Evolutionary conservation across 2,888 invertebrate genomes (phyloP).

Genomic region (Metalampra italica): DNA sequence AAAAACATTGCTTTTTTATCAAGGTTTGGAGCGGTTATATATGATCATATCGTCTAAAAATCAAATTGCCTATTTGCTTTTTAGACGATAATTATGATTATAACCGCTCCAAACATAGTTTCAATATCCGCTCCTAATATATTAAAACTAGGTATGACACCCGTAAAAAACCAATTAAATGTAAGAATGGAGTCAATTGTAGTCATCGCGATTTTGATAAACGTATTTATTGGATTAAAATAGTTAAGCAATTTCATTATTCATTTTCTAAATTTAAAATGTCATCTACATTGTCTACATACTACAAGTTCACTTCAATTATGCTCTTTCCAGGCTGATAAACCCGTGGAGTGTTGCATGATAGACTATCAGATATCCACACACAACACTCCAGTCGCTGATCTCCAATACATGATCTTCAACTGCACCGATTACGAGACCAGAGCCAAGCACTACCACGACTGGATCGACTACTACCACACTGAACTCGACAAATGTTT

Average conservation of each 20-base stretch:
- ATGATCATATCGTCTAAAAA: too few species aligned
- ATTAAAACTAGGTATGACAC: too few species aligned
- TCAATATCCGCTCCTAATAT: too few species aligned
- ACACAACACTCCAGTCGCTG: slow-evolving; percentile 8
- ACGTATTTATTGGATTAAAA: neutral
- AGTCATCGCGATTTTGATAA: too few species aligned
- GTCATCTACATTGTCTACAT: neutral
- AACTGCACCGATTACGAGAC: slow-evolving; percentile 13
- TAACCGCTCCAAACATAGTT: too few species aligned
- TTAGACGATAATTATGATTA: too few species aligned
- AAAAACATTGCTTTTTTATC: too few species aligned
- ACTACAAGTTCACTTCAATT: neutral
- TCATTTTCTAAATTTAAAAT: neutral
- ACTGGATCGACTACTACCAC: slow-evolving; percentile 4
- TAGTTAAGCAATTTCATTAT: neutral
- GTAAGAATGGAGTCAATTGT: too few species aligned
- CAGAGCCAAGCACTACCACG: slow-evolving; percentile 1
- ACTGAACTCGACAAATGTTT: neutral
- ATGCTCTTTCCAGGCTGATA: neutral
- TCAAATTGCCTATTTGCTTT: too few species aligned
- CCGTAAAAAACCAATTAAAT: too few species aligned
- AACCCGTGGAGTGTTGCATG: slow-evolving; percentile 14
- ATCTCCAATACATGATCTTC: slow-evolving; percentile 12
- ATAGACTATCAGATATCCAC: slow-evolving; percentile 15
- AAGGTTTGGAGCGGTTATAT: too few species aligned